A percentile compares a stretch with the other conserved stretches of the same genome.
phyloP scores from a whole-genome alignment of 2,888 invertebrate species.

The Steinernema scapterisci region DNA sequence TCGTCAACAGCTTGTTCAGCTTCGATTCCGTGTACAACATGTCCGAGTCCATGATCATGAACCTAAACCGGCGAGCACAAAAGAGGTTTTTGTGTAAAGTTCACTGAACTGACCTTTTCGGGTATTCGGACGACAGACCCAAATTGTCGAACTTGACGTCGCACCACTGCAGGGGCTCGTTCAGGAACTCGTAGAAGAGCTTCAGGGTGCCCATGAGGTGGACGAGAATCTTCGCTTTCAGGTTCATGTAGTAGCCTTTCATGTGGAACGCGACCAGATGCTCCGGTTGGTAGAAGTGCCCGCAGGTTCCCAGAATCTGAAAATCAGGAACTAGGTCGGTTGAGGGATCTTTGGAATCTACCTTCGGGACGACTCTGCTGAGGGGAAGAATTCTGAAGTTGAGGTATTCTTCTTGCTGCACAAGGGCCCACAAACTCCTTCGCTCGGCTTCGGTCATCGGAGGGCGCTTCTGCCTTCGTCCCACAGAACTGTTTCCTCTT shows the following conservation, averaged over 20 bases:
- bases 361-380: constrained; percentile 65
- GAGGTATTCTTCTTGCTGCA: constrained; percentile 64
- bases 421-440: constrained; percentile 61
- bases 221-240: constrained; percentile 68
- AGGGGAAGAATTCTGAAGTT: constrained; percentile 60
- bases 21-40: constrained; percentile 65
- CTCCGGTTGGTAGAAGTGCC: constrained; percentile 69
- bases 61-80: constrained; percentile 44
- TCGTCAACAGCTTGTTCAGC: constrained; percentile 54
- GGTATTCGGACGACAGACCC: constrained; percentile 64
- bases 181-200: constrained; percentile 67
- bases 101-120: constrained; percentile 53
- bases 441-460: constrained; percentile 57
- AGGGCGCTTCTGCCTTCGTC: constrained; percentile 42
- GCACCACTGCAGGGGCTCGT: constrained; percentile 70
- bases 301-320: constrained; percentile 69
- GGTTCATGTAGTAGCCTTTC: constrained; percentile 66
- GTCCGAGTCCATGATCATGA: constrained; percentile 66
- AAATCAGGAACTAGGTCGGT: neutral
- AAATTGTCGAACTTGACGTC: constrained; percentile 69
- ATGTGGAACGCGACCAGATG: constrained; percentile 66
- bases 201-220: constrained; percentile 68
- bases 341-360: constrained; percentile 29
- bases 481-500: neutral
- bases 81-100: constrained; percentile 11